A percentile compares a stretch with the other conserved stretches of the same genome.
phyloP scores from a whole-genome alignment of 2,113 vertebrate species.

The human (Homo sapiens) region GRCh38 chr2:99111001-99111500 shows the following conservation, averaged over 20 bases:
- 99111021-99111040: slow-evolving; percentile 22
- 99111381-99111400: background rate
- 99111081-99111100: background rate
- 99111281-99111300: background rate
- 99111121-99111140: slow-evolving; percentile 37
- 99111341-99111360: background rate
- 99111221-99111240: background rate
- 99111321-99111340: background rate
- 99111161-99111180: background rate
- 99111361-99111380: background rate
- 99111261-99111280: background rate
- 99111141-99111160: slow-evolving; percentile 8
- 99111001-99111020: slow-evolving; percentile 23
- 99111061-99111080: slow-evolving; percentile 2
- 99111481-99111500: background rate
- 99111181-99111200: slow-evolving; percentile 23
- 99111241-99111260: background rate
- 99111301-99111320: slow-evolving; percentile 26
- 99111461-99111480: background rate
- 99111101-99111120: slow-evolving; percentile 15
- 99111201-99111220: slow-evolving; percentile 28
- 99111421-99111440: background rate
- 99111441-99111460: slow-evolving; percentile 9
- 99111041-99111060: slow-evolving; percentile 1
- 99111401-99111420: background rate